phyloP scores from a whole-genome alignment of 2,113 vertebrate genomes.

The Scomber japonicus region DNA sequence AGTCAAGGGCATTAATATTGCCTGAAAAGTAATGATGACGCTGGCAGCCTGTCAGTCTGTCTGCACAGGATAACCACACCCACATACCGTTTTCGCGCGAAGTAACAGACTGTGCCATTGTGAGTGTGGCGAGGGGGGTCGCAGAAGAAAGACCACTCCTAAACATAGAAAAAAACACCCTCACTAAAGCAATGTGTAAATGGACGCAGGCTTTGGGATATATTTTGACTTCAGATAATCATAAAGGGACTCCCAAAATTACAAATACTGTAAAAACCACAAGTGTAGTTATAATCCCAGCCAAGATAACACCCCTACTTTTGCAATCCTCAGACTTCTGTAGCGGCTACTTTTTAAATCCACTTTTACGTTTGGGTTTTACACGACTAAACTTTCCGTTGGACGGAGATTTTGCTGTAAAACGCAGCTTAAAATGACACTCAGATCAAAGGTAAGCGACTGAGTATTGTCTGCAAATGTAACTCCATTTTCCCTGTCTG shows the following conservation, averaged over 20 bases:
- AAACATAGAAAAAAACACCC: accelerated
- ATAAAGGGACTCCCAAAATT: accelerated
- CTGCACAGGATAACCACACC: conserved; percentile 41
- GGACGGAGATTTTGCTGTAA: background rate
- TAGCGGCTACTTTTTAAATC: conserved; percentile 64
- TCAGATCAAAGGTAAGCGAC: conserved; percentile 73
- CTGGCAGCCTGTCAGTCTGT: no score
- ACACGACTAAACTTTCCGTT: background rate
- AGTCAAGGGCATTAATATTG: no score
- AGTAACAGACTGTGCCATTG: conserved; percentile 73
- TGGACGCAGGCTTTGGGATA: accelerated
- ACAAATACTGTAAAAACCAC: background rate
- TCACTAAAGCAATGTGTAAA: accelerated
- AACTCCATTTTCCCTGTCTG: background rate
- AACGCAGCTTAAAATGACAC: conserved; percentile 53
- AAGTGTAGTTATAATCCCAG: accelerated
- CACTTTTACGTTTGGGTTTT: background rate
- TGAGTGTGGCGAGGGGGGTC: background rate
- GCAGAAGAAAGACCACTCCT: accelerated
- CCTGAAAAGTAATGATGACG: no score
- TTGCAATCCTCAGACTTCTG: background rate
- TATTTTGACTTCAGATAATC: accelerated
- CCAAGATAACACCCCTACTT: background rate
- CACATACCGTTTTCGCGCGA: conserved; percentile 79
- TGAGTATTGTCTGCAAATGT: background rate